A percentile compares a stretch with the other conserved stretches of the same genome.
Evolutionary conservation across 2,888 invertebrate genomes (phyloP).

Genomic region (Cephonodes hylas): DNA sequence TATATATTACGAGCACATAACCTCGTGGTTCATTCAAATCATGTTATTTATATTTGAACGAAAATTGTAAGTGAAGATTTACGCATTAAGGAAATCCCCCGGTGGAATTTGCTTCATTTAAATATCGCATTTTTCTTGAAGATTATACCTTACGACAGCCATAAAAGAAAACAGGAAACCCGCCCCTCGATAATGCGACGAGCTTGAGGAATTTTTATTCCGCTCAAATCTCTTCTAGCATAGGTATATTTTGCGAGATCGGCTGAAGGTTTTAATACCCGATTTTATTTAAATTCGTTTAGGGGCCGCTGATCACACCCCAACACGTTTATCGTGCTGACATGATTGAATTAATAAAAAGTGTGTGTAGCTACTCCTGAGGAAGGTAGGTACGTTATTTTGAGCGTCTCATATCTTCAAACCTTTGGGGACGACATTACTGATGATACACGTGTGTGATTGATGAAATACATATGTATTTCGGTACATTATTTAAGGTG

Average conservation of each 20-base stretch:
- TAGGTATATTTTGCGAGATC: conserved; percentile 79
- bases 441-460: no score
- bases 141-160: conserved; percentile 81
- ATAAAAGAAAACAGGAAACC: conserved; percentile 79
- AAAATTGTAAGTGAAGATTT: conserved; percentile 67
- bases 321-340: conserved; percentile 72
- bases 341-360: conserved; percentile 76
- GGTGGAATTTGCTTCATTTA: conserved; percentile 78
- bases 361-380: conserved; percentile 23
- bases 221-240: conserved; percentile 80
- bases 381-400: background rate
- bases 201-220: conserved; percentile 79
- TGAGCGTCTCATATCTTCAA: background rate
- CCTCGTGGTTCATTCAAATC: background rate
- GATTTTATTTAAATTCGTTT: conserved; percentile 80
- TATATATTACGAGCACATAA: background rate
- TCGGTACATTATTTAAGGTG: no score
- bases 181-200: conserved; percentile 79
- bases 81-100: conserved; percentile 67
- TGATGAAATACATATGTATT: no score
- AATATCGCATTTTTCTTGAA: conserved; percentile 81
- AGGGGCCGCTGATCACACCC: conserved; percentile 71
- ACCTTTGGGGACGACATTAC: no score
- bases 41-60: conserved; percentile 36
- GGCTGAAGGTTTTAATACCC: conserved; percentile 77